Evolutionary conservation across 2,888 invertebrate species (phyloP).

Genomic region (Rotaria sp.): DNA sequence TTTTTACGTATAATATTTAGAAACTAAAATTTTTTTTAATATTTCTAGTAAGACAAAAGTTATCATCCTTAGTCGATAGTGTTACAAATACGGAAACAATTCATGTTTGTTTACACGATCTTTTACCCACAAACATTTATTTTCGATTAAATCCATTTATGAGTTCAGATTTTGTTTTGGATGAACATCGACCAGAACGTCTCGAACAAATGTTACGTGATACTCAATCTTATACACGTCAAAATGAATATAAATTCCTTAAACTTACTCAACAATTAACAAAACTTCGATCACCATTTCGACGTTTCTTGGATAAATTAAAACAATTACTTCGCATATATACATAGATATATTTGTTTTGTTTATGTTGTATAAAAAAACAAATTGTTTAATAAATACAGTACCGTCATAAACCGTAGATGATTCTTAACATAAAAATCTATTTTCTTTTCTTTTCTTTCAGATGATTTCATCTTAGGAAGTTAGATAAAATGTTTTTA

Average conservation of each 20-base stretch:
- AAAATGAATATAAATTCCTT: constrained; percentile 38
- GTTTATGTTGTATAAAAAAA: background rate
- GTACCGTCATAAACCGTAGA: background rate
- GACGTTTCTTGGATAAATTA: background rate
- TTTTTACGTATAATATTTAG: too few relatives aligned
- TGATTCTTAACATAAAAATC: background rate
- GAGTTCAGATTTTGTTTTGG: constrained; percentile 34
- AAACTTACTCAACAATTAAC: constrained; percentile 30
- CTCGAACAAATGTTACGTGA: constrained; percentile 36
- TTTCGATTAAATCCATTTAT: constrained; percentile 67
- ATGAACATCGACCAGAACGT: constrained; percentile 39
- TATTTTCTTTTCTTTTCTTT: background rate
- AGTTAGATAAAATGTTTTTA: background rate
- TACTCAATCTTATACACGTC: constrained; percentile 36
- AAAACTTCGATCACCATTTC: constrained; percentile 14
- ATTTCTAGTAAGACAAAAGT: constrained; percentile 30
- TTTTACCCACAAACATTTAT: constrained; percentile 64
- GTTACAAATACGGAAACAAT: constrained; percentile 51
- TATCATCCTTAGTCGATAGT: constrained; percentile 35
- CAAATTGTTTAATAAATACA: background rate
- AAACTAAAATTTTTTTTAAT: background rate
- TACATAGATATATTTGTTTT: background rate
- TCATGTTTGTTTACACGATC: constrained; percentile 49
- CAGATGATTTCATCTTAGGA: background rate
- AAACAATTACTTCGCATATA: background rate